Conservation (phyloP, 2,888 invertebrate genomes). For the Pseudococcus jackbeardsleyi region DNA sequence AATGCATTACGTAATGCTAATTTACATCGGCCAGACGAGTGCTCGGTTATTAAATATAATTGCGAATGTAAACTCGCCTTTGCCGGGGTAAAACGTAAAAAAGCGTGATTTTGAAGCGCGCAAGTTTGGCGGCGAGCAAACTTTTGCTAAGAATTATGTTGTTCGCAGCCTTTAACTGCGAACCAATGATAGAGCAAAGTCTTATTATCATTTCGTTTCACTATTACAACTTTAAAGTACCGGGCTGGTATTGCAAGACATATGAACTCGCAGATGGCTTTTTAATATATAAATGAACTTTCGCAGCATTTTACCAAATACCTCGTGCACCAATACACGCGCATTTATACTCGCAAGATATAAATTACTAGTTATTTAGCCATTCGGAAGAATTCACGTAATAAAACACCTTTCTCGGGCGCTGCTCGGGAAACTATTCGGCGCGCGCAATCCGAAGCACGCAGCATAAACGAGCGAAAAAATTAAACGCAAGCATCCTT, state of each 20-base stretch:
- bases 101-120: slow-evolving; percentile 14
- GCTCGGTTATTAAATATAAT: slow-evolving; percentile 34
- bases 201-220: slow-evolving; percentile 42
- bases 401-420: neutral
- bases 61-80: slow-evolving; percentile 11
- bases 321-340: neutral
- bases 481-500: slow-evolving; percentile 17
- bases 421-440: neutral
- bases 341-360: neutral
- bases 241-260: neutral
- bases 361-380: slow-evolving; percentile 16
- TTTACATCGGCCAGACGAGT: neutral
- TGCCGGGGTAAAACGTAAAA: neutral
- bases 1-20: slow-evolving; percentile 9
- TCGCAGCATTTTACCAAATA: neutral
- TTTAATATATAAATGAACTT: slow-evolving; percentile 34
- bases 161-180: slow-evolving; percentile 18
- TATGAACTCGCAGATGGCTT: slow-evolving; percentile 36
- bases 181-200: slow-evolving; percentile 45
- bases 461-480: neutral
- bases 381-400: neutral
- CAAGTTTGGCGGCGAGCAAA: slow-evolving; percentile 4
- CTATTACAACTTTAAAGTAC: slow-evolving; percentile 20
- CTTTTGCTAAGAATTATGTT: neutral
- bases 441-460: neutral